phyloP scores from a whole-genome alignment of 1,140 invertebrate genomes.

The Conus betulinus region DNA sequence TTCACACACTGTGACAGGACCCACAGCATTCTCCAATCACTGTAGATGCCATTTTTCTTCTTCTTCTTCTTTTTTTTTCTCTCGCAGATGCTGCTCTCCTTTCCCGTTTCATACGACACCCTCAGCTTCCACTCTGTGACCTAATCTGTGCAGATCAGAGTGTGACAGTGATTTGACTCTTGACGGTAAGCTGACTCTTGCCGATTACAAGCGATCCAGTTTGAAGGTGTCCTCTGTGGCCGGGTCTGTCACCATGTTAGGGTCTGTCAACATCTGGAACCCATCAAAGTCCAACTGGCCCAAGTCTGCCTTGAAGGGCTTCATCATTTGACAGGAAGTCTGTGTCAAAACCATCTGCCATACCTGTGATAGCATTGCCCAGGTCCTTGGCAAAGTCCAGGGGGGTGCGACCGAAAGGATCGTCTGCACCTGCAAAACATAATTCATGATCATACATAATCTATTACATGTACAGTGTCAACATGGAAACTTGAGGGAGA shows the following conservation, averaged over 20 bases:
- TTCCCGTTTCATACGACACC: too few relatives aligned
- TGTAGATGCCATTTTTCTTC: too few relatives aligned
- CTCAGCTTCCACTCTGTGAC: too few relatives aligned
- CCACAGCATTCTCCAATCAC: too few relatives aligned
- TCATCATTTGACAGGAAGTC: constrained; percentile 84
- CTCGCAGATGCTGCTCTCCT: too few relatives aligned
- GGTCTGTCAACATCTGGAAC: constrained; percentile 90
- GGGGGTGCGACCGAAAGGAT: constrained; percentile 68
- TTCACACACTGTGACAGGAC: too few relatives aligned
- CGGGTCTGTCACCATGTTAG: constrained; percentile 89
- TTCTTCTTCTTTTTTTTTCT: too few relatives aligned
- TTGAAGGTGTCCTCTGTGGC: constrained; percentile 92
- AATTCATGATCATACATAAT: neutral
- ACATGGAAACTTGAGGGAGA: too few relatives aligned
- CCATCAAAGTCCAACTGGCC: constrained; percentile 88
- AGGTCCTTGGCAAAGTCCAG: constrained; percentile 81
- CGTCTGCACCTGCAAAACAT: constrained; percentile 78
- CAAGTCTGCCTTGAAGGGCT: constrained; percentile 81
- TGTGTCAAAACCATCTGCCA: constrained; percentile 80
- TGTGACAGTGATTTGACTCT: too few relatives aligned
- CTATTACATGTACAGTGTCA: too few relatives aligned
- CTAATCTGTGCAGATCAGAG: too few relatives aligned
- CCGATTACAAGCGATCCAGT: constrained; percentile 80
- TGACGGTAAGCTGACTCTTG: too few relatives aligned
- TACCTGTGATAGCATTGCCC: constrained; percentile 78